phyloP scores from a whole-genome alignment of 2,113 vertebrate genomes.

The Eonycteris spelaea region DNA sequence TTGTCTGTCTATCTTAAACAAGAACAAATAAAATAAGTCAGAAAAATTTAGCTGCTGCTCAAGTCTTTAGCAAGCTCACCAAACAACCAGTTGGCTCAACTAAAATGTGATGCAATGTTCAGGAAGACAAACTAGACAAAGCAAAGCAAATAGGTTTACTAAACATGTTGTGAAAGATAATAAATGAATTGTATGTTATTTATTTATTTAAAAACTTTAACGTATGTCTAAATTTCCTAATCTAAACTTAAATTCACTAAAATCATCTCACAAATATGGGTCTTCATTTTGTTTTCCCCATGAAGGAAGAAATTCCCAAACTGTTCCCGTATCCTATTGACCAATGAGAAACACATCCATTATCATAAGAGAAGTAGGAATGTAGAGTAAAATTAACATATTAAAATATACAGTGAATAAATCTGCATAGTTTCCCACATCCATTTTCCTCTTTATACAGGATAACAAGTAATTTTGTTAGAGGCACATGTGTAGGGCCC shows the following conservation, averaged over 20 bases:
- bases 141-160: not conserved
- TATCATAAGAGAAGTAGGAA: not conserved
- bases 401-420: not conserved
- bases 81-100: not conserved
- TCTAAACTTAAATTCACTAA: not conserved
- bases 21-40: conserved; percentile 15
- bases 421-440: not conserved
- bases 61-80: conserved; percentile 11
- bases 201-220: not conserved
- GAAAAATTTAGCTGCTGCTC: not conserved
- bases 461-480: not conserved
- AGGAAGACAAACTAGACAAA: conserved; percentile 19
- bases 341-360: not conserved
- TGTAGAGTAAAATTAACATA: not conserved
- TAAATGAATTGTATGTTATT: not conserved
- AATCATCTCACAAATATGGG: not conserved
- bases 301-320: not conserved
- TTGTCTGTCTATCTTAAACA: conserved; percentile 26
- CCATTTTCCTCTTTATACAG: not conserved
- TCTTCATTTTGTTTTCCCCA: conserved; percentile 11
- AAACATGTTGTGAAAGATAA: not conserved
- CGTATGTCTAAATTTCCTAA: not conserved
- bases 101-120: not conserved
- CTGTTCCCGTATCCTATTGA: not conserved
- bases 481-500: not conserved